phyloP scores from a whole-genome alignment of 2,888 invertebrate genomes.

The Pristionchus entomophagus region DNA sequence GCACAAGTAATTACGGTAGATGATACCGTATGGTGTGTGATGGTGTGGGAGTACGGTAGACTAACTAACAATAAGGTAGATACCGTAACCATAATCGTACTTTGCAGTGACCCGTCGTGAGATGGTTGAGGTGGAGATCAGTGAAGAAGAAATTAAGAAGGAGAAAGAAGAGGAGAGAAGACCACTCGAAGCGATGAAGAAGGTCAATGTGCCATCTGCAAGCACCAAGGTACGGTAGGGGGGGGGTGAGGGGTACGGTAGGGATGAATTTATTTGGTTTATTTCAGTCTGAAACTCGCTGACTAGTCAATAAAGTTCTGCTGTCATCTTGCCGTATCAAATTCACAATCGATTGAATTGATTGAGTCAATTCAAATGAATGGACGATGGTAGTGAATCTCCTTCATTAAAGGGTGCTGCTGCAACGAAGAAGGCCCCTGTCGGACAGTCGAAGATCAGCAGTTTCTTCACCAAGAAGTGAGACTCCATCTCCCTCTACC shows the following conservation, averaged over 20 bases:
- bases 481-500: not conserved
- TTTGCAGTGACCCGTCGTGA: constrained; percentile 40
- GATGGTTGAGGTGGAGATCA: constrained; percentile 33
- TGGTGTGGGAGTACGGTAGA: not conserved
- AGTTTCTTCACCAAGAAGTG: constrained; percentile 48
- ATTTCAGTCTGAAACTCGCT: too few species aligned
- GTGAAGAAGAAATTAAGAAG: not conserved
- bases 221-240: not conserved
- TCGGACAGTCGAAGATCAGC: constrained; percentile 49
- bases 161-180: not conserved
- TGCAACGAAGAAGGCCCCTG: constrained; percentile 43
- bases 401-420: constrained; percentile 9
- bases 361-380: too few species aligned
- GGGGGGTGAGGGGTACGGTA: too few species aligned
- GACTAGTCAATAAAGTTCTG: too few species aligned
- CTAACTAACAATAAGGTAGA: not conserved
- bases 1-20: not conserved
- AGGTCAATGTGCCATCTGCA: not conserved
- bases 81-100: not conserved
- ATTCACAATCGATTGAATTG: too few species aligned
- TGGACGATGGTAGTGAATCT: too few species aligned
- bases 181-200: constrained; percentile 9
- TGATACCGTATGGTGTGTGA: not conserved
- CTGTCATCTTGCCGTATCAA: too few species aligned
- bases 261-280: too few species aligned